Base-by-base conservation (phyloP, 2,113 vertebrate species). In the Heterochromis multidens region DNA sequence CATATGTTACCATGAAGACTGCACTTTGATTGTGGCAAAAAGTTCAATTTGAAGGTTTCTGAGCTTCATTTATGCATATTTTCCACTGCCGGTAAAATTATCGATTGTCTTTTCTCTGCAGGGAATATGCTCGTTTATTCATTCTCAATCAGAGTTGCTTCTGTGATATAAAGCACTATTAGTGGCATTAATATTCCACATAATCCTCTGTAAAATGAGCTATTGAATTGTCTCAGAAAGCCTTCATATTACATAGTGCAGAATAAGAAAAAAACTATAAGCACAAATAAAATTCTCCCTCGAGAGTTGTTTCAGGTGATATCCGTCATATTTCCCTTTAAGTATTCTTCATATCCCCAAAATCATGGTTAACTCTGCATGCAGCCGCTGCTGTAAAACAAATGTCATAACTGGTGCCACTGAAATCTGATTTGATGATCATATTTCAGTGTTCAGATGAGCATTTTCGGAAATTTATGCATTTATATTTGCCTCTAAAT, bases 201-300 rank as follows among this genome's bases (percentile, higher is more conserved):
- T 85, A 17, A 61, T 57, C 12, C 58, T 65, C 29, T 82, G 9
- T n/a, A 56, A 57, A 84, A 88, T 65, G 33, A 87, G 62, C 57
- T 67, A 46, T 77, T 29, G 35, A 77, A 23, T 49, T 11, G 33
- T 62, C 40, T 77, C 9, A 49, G 56, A 81, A 27, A 35, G 11
- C 19, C n/a, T 46, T 14, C 19, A 29, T 49, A 56, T 80, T 3
- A 57, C 29, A 49, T 21, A 70, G 35, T 59, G 35, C 33, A 46
- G 59, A 33, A 23, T 52, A 25, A 72, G 19, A 67, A 79, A 7
- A 49, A 43, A 72, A 54, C 7, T 57, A 85, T 23, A 82, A 92
- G 88, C 84, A 87, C 80, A 93, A 88, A 77, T 29, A 19, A 16
- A 74, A 79, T 57, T 60, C 43, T 63, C 43, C 77, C 46, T 21